Conservation (phyloP, 2,113 vertebrate genomes). For the Candoia aspera region DNA sequence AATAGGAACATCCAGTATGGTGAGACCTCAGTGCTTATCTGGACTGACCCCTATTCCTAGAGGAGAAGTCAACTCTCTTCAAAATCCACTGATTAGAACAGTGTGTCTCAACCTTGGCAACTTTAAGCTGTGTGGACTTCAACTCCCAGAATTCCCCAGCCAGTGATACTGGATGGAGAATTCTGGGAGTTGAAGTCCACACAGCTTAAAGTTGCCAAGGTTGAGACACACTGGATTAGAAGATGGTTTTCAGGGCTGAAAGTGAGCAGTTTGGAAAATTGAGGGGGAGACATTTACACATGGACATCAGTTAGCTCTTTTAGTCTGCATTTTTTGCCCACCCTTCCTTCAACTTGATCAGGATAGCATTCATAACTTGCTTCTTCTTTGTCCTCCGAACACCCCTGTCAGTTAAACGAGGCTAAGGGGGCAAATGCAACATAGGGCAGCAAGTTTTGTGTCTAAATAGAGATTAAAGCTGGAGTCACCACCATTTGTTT, state of each 20-base stretch:
- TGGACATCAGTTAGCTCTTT: not conserved
- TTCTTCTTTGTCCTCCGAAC: not conserved
- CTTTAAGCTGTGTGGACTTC: too few species aligned
- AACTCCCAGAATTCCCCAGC: too few species aligned
- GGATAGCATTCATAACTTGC: not conserved
- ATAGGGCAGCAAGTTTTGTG: not conserved
- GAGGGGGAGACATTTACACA: not conserved
- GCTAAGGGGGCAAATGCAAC: not conserved
- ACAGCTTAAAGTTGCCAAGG: too few species aligned
- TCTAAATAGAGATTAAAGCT: not conserved
- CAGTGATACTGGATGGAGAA: too few species aligned
- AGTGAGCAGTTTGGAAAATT: not conserved
- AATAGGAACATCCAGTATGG: not conserved
- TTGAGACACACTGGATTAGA: not conserved
- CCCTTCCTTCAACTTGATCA: not conserved
- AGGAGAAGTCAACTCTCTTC: not conserved
- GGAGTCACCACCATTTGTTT: not conserved
- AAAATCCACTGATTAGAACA: not conserved
- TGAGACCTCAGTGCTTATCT: not conserved
- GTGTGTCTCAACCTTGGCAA: too few species aligned
- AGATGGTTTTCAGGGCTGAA: not conserved
- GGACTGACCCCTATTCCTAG: not conserved
- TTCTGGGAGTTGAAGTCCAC: too few species aligned
- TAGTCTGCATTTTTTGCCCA: not conserved
- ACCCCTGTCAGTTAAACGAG: not conserved